Evolutionary conservation across 1,140 invertebrate species (phyloP), one percentile per base, ranked within the genome.

Genomic region (Drosophila prosaltans): DNA sequence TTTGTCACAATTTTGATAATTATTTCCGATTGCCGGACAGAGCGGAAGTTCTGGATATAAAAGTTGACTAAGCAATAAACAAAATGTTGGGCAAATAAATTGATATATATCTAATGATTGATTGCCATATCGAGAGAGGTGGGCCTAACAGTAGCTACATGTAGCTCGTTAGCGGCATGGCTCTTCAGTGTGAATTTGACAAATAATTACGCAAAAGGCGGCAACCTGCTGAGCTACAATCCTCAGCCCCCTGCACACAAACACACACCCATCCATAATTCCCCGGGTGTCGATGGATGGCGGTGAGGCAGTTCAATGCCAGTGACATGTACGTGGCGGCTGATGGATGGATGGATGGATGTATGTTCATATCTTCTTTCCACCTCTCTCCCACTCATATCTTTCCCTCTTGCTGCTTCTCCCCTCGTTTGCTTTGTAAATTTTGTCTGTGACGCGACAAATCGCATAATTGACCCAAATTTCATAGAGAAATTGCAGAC

Each of bases 381-480:
- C 24, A 39, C 40, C 43, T 59, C 54, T 10, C 60, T 10, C 8
- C 30, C 39, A 11, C 24, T 32, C 16, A 16, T 16, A 16, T 16
- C 9, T 28, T 30, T 32, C 39, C 1, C 30, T 40, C 55, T 36
- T 16, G 30, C 64, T 81, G 60, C 65, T 70, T 70, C 80, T 51
- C 21, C 26, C 45, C 45, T 26, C 16, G 6, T 51, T 26, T 26
- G 45, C 45, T 51, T 26, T 51, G 45, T 51, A 51, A 36, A 36
- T 36, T 36, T 36, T 36, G 32, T 36, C 64, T 82, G 72, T 67
- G 78, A 73, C 78, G 85, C 85, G 85, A 90, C 85, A 76, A 90
- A 81, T 90, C 85, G 85, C 85, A 90, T 90, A 90, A 90, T 90
- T 90, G 85, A 90, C 85, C 85, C 69, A 90, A 83, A 90, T 90